phyloP scores from a whole-genome alignment of 2,113 vertebrate genomes.

The Empidonax traillii region DNA sequence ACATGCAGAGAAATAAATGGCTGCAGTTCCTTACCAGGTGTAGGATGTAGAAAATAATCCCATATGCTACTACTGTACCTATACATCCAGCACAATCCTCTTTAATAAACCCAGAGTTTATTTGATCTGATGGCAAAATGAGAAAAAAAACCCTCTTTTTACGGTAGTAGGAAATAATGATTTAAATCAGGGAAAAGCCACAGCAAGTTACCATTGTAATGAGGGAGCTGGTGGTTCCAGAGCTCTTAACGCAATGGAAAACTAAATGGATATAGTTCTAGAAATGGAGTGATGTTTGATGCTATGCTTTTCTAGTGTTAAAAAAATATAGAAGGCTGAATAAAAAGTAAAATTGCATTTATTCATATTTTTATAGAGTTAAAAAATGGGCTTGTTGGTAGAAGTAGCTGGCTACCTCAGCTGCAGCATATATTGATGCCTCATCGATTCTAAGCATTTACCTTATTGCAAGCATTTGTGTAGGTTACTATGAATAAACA shows the following conservation, averaged over 20 bases:
- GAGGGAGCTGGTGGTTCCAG: neutral
- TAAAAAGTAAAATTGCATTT: neutral
- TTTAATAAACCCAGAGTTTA: neutral
- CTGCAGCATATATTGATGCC: neutral
- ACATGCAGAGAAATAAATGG: neutral
- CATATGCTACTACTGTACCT: neutral
- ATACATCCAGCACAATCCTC: neutral
- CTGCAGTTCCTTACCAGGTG: neutral
- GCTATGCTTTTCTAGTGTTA: neutral
- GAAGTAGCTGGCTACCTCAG: neutral
- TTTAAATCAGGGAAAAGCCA: neutral
- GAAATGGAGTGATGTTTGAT: neutral
- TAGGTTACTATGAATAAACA: constrained; percentile 67
- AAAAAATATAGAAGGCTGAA: neutral
- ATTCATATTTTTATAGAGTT: neutral
- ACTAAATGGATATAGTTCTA: neutral
- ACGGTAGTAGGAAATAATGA: neutral
- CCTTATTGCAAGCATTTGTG: constrained; percentile 50
- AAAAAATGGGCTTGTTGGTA: neutral
- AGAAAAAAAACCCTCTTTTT: neutral
- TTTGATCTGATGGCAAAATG: neutral
- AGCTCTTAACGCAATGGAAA: neutral
- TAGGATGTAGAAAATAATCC: neutral
- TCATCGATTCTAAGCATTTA: constrained; percentile 20
- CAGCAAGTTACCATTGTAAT: neutral